Conservation (phyloP, 2,113 vertebrate species). For the Falcunculus frontatus region DNA sequence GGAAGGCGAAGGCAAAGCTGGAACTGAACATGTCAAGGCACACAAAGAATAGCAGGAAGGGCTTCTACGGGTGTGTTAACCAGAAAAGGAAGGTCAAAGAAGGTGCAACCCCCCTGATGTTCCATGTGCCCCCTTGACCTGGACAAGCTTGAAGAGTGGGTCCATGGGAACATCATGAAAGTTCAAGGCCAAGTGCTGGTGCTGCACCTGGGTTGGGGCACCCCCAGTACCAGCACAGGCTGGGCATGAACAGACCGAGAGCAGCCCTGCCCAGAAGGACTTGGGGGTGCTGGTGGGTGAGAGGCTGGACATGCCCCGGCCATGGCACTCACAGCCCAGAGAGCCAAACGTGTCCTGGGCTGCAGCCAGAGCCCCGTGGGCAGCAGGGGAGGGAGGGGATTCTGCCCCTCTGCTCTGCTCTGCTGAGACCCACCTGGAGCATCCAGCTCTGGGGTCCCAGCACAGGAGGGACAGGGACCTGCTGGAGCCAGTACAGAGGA, state of each 20-base stretch:
- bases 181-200: background rate
- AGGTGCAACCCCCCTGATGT: background rate
- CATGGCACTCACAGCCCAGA: background rate
- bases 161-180: background rate
- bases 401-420: background rate
- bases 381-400: background rate
- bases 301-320: background rate
- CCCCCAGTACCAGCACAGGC: fast-evolving
- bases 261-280: too few relatives aligned
- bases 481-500: fast-evolving
- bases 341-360: background rate
- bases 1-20: background rate
- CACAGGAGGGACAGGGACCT: background rate
- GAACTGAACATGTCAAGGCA: background rate
- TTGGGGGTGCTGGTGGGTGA: too few relatives aligned
- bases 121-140: background rate
- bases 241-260: background rate
- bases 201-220: fast-evolving
- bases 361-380: background rate
- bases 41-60: background rate
- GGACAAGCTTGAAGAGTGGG: background rate
- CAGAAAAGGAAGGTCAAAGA: background rate
- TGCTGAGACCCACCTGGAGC: background rate
- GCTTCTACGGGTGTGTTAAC: background rate
- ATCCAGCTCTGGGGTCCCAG: background rate